Conservation (phyloP, 1,140 invertebrate species). For the Asbolus verrucosus region DNA sequence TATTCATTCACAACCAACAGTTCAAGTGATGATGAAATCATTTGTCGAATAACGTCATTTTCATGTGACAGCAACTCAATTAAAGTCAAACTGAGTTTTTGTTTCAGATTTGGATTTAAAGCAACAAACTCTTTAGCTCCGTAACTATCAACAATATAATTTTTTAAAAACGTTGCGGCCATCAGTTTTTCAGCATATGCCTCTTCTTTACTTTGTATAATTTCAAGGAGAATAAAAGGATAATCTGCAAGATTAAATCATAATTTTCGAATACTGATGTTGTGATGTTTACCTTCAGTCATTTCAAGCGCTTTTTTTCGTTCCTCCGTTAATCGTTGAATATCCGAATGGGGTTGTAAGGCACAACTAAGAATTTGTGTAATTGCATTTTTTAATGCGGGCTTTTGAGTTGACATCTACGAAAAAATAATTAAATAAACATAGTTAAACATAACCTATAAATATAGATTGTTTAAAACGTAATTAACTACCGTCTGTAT, state of each 20-base stretch:
- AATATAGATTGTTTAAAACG: background rate
- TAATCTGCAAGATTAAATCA: background rate
- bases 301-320: slow-evolving; percentile 49
- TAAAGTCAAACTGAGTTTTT: slow-evolving; percentile 13
- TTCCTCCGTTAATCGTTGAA: slow-evolving; percentile 49
- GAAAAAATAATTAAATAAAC: background rate
- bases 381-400: slow-evolving; percentile 20
- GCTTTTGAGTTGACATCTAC: slow-evolving; percentile 20
- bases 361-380: slow-evolving; percentile 27
- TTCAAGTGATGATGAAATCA: slow-evolving; percentile 13
- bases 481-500: background rate
- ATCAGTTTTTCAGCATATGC: slow-evolving; percentile 20
- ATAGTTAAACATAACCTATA: slow-evolving; percentile 12
- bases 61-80: slow-evolving; percentile 13
- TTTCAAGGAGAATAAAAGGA: slow-evolving; percentile 11
- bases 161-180: slow-evolving; percentile 24
- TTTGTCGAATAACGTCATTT: slow-evolving; percentile 14
- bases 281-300: slow-evolving; percentile 44
- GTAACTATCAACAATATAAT: slow-evolving; percentile 2
- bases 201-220: slow-evolving; percentile 24
- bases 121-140: background rate
- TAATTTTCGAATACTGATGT: background rate
- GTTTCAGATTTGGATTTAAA: background rate
- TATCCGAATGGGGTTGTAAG: slow-evolving; percentile 43
- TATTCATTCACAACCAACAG: slow-evolving; percentile 15